These are phyloP conservation scores for Tachina grossa DNA, from an alignment of 2,888 invertebrate genomes.

Conservation along the genomic window DNA sequence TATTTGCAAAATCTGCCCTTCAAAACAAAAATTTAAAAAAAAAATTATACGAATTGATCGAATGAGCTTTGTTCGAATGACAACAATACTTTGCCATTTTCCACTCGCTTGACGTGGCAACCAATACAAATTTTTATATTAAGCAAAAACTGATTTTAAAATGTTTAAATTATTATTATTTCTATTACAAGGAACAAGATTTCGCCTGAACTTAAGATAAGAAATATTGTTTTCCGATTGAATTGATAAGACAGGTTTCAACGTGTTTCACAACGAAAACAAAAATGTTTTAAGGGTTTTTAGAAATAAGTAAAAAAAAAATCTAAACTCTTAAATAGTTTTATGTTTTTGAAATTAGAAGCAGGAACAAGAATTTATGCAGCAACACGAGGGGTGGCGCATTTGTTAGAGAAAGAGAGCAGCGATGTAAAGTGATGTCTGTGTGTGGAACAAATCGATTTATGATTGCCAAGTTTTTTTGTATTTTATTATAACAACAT, in stretches of 20 bases:
- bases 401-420: background rate
- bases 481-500: slow-evolving; percentile 75
- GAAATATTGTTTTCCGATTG: slow-evolving; percentile 25
- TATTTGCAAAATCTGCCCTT: too few species aligned
- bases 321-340: slow-evolving; percentile 36
- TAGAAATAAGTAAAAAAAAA: slow-evolving; percentile 3
- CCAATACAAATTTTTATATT: background rate
- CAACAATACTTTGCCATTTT: too few species aligned
- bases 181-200: background rate
- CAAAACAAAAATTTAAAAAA: too few species aligned
- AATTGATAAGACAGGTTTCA: slow-evolving; percentile 67
- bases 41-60: too few species aligned
- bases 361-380: slow-evolving; percentile 21
- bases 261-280: slow-evolving; percentile 54
- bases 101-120: background rate
- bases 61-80: too few species aligned
- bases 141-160: background rate
- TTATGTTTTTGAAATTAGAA: slow-evolving; percentile 19
- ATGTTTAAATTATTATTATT: slow-evolving; percentile 16
- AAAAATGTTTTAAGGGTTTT: background rate
- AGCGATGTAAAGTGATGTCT: too few species aligned
- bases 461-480: slow-evolving; percentile 60
- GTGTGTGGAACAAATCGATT: slow-evolving; percentile 80
- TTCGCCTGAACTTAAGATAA: slow-evolving; percentile 1
- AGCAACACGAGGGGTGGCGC: slow-evolving; percentile 38